Evolutionary conservation across 30 jellyfish, hydroid and myxozoan genomes (phyloP).

Genomic region (Aurelia aurita): DNA sequence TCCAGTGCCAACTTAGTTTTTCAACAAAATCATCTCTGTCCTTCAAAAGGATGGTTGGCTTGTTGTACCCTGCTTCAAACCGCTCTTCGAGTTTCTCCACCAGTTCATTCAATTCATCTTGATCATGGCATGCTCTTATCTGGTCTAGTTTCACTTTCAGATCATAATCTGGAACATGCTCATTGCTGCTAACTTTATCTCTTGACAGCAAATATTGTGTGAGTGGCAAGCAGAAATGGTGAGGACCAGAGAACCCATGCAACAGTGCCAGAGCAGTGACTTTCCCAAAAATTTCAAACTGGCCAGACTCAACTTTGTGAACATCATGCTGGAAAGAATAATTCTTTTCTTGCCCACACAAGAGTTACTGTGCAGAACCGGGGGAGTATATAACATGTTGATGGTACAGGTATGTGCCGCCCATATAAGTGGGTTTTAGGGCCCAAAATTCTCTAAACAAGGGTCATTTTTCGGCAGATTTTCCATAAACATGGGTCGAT

Average conservation of each 20-base stretch:
- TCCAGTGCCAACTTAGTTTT: neutral
- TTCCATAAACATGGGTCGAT: too few relatives aligned
- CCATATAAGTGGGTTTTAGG: too few relatives aligned
- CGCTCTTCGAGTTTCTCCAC: slow-evolving; percentile 4
- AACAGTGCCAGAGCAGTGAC: slow-evolving; percentile 3
- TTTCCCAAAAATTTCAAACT: slow-evolving; percentile 20
- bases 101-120: slow-evolving; percentile 10
- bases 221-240: slow-evolving; percentile 32
- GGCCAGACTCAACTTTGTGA: slow-evolving; percentile 8
- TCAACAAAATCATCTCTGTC: too few relatives aligned
- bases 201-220: slow-evolving; percentile 27
- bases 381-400: too few relatives aligned
- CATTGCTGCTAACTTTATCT: too few relatives aligned
- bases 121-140: neutral
- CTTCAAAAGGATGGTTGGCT: neutral
- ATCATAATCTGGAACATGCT: slow-evolving; percentile 28
- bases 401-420: too few relatives aligned
- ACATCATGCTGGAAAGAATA: slow-evolving; percentile 20
- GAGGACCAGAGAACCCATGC: slow-evolving; percentile 18
- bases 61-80: slow-evolving; percentile 36
- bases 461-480: too few relatives aligned
- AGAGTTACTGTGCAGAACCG: too few relatives aligned
- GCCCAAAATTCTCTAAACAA: too few relatives aligned
- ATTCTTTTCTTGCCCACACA: neutral
- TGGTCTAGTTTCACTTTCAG: slow-evolving; percentile 10